Evolutionary conservation across 2,797 vertebrate species (phyloP).

Genomic region (Ibycter americanus): DNA sequence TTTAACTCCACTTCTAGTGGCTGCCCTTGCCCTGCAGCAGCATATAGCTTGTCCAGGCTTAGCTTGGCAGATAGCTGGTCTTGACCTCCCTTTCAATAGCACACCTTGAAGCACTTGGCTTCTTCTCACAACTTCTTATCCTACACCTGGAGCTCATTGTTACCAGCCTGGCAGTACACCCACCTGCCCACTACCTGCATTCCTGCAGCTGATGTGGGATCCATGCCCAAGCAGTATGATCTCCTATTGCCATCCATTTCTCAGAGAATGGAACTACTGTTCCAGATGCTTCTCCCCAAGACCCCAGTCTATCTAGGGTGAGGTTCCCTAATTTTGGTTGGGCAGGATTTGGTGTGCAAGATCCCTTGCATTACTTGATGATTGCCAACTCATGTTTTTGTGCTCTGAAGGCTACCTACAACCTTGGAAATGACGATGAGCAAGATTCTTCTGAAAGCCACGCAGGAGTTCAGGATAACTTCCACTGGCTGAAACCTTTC

Average conservation of each 20-base stretch:
- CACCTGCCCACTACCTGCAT: neutral
- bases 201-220: neutral
- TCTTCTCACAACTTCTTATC: neutral
- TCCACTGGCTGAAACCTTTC: constrained; percentile 62
- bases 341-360: neutral
- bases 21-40: neutral
- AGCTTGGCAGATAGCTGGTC: neutral
- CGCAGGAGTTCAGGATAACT: rapidly evolving
- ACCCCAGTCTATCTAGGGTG: neutral
- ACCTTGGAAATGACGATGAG: neutral
- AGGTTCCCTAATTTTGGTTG: neutral
- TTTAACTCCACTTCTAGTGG: neutral
- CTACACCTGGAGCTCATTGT: neutral
- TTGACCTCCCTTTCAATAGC: neutral
- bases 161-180: neutral
- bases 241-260: neutral
- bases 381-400: neutral
- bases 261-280: neutral
- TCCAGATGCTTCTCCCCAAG: neutral
- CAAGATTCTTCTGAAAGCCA: neutral
- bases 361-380: neutral
- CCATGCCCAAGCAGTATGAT: neutral
- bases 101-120: neutral
- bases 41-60: neutral
- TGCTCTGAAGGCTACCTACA: constrained; percentile 28